Evolutionary conservation across 35 echinoderm and acorn worm species (phyloP).

Genomic region (Heliocidaris tuberculata): DNA sequence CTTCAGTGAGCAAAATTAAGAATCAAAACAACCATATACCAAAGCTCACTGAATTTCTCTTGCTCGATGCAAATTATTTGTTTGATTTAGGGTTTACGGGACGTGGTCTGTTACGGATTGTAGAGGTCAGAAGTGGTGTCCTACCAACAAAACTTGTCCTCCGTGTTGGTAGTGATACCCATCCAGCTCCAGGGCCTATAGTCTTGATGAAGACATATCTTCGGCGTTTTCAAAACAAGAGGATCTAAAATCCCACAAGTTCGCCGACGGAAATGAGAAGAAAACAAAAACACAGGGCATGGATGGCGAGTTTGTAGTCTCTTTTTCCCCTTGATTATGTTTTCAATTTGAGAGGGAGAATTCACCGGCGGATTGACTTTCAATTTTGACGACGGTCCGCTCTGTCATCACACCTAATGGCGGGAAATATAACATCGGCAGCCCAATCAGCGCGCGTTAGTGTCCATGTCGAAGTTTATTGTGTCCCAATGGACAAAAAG

Average conservation of each 20-base stretch:
- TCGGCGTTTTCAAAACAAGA: background rate
- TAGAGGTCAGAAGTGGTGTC: background rate
- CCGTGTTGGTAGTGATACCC: background rate
- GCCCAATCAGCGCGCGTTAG: constrained; percentile 20
- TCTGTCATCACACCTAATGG: constrained; percentile 42
- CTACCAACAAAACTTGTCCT: background rate
- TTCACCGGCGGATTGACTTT: constrained; percentile 14
- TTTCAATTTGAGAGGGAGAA: background rate
- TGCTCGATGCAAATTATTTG: background rate
- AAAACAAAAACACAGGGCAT: background rate
- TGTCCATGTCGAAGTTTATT: background rate
- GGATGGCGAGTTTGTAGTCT: background rate
- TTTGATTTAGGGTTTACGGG: background rate
- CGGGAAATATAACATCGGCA: background rate
- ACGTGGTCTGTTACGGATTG: background rate
- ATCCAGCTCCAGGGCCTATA: background rate
- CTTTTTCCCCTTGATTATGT: constrained; percentile 8
- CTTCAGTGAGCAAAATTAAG: background rate
- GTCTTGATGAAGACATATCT: background rate
- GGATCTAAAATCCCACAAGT: background rate
- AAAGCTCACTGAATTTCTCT: background rate
- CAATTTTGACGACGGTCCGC: background rate
- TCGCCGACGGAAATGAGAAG: background rate
- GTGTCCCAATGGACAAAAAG: background rate
- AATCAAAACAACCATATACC: background rate